Base-by-base conservation (phyloP, 2,797 vertebrate species). In the Pampus argenteus region DNA sequence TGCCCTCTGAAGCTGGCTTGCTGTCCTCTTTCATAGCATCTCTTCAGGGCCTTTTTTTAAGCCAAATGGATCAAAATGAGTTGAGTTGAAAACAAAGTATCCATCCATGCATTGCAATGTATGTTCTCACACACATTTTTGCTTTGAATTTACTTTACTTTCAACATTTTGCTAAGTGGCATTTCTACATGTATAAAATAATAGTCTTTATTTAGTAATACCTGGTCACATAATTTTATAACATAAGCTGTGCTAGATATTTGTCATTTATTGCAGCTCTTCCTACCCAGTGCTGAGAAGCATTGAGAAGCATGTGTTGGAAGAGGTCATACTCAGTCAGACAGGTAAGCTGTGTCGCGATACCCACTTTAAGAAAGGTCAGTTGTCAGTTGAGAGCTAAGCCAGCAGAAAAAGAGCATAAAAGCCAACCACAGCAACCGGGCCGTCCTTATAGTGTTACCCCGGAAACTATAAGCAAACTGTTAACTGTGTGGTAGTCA, bases 51-150 rank as follows among this genome's bases (percentile, higher is more conserved):
- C 58, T 68, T 55, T 44, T 26, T 73, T 65, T 17, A 67, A 59
- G 49, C 50, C 50, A 57, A 54, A 78, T n/a, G 31, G 42, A 85
- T 85, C 54, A 86, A 50, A 85, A 70, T 74, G 44, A 59, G 50
- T 6, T 2, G 9, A 34, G 36, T 23, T 57, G 71, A 63, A 76
- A 50, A 49, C 26, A 76, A 79, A 45, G 25, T 38, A 42, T 51
- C 20, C 51, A 15, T 38, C 67, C 26, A n/a, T 31, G n/a, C 1
- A 13, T 4, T 36, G 4, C 10, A 36, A 11, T 10, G 28, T 36
- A 36, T 36, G 34, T 36, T 36, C 34, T 36, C 34, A 36, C 34
- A 36, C 11, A 36, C 10, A 36, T 36, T 36, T 45, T 62, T 28
- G 25, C 28, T 60, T 52, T 50, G 55, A 26, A 34, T 36, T 13